Evolutionary conservation across 2,113 vertebrate genomes (phyloP).

Genomic region (Phodopus roborovskii): DNA sequence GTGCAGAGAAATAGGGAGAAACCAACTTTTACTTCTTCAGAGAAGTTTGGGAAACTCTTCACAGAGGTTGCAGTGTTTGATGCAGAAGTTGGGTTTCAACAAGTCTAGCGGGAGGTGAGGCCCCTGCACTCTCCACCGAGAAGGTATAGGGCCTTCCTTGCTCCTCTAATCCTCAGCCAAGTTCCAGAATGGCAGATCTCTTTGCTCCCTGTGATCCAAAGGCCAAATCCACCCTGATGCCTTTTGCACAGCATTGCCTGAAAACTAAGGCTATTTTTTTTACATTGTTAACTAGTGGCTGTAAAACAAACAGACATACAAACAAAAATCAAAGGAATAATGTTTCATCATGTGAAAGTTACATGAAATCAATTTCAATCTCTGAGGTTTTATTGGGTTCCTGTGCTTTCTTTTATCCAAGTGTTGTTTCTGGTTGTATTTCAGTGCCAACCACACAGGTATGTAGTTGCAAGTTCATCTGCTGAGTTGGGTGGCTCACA

Average conservation of each 20-base stretch:
- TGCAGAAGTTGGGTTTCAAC: slow-evolving; percentile 29
- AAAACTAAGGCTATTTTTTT: background rate
- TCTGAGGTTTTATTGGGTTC: slow-evolving; percentile 17
- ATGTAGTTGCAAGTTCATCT: background rate
- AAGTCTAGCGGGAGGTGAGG: slow-evolving; percentile 29
- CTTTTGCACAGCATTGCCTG: background rate
- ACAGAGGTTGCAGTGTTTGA: background rate
- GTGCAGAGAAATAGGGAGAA: background rate
- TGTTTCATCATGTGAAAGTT: slow-evolving; percentile 12
- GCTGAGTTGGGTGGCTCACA: background rate
- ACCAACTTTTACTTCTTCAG: slow-evolving; percentile 16
- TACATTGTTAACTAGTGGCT: background rate
- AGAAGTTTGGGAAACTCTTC: background rate
- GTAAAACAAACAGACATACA: background rate
- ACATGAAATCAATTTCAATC: slow-evolving; percentile 8
- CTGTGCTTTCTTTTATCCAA: background rate
- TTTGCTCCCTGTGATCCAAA: background rate
- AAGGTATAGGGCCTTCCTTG: background rate
- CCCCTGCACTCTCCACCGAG: background rate
- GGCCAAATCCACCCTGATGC: background rate
- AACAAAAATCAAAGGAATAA: background rate
- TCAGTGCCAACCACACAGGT: background rate
- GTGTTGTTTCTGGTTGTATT: background rate
- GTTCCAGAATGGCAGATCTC: background rate
- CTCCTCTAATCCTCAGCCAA: background rate